A percentile compares a stretch with the other conserved stretches of the same genome.
These are phyloP conservation scores for Dermolepida albohirtum DNA, from an alignment of 2,888 invertebrate species.

Conservation along the genomic window DNA sequence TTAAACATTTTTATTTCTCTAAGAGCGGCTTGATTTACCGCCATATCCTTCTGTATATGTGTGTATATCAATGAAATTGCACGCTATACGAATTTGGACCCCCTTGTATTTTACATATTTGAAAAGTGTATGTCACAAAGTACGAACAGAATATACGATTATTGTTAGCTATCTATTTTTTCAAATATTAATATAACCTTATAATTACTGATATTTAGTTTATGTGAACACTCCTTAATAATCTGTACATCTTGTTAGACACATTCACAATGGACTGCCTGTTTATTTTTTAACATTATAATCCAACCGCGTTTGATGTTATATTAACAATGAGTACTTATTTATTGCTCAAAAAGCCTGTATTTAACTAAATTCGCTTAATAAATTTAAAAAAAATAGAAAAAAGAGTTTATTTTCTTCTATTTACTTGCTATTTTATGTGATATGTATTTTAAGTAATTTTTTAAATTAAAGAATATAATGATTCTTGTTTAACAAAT, in stretches of 20 bases:
- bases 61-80: slow-evolving; percentile 18
- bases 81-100: slow-evolving; percentile 34
- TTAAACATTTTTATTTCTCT: slow-evolving; percentile 35
- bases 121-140: slow-evolving; percentile 12
- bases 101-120: slow-evolving; percentile 32
- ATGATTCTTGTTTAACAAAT: background rate
- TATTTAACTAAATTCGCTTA: background rate
- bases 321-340: background rate
- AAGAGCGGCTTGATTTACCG: slow-evolving; percentile 48
- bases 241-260: slow-evolving; percentile 29
- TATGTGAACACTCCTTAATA: slow-evolving; percentile 38
- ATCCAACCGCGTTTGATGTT: background rate
- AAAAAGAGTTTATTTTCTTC: background rate
- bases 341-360: background rate
- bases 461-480: background rate
- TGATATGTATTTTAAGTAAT: background rate
- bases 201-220: slow-evolving; percentile 8
- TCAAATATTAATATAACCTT: slow-evolving; percentile 21
- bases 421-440: background rate
- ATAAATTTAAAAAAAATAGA: slow-evolving; percentile 3
- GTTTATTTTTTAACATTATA: background rate
- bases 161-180: background rate
- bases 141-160: slow-evolving; percentile 3
- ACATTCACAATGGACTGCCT: slow-evolving; percentile 25
- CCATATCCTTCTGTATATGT: slow-evolving; percentile 46